These are phyloP conservation scores for Corynorhinus townsendii DNA, from an alignment of 2,113 vertebrate genomes.

Conservation along the genomic window DNA sequence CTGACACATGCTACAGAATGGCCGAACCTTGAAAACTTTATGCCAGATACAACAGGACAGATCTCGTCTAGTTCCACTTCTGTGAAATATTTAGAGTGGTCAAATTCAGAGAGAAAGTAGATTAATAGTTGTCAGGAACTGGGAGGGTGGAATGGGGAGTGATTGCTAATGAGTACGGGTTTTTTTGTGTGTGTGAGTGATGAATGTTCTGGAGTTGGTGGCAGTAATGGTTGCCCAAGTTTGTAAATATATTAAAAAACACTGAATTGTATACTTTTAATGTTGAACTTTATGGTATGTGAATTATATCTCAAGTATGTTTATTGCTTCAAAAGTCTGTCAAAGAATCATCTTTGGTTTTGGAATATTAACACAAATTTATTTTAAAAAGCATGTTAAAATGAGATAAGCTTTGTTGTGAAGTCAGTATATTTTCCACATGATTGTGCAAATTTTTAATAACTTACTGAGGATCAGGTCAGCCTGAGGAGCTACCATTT, in stretches of 20 bases:
- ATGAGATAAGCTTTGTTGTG: constrained; percentile 1
- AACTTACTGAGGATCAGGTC: background rate
- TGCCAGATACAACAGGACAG: background rate
- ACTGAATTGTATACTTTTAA: background rate
- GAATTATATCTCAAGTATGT: background rate
- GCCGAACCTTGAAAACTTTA: background rate
- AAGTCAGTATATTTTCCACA: background rate
- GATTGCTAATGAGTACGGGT: background rate
- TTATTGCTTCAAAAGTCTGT: background rate
- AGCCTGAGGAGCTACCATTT: background rate
- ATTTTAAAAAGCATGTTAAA: background rate
- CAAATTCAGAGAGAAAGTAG: background rate
- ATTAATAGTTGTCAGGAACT: background rate
- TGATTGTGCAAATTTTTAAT: constrained; percentile 14
- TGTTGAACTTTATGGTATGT: background rate
- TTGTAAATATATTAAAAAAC: background rate
- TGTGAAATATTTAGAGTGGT: background rate
- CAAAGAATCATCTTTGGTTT: constrained; percentile 17
- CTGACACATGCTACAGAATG: background rate
- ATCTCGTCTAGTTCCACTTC: background rate
- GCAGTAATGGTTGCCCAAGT: background rate
- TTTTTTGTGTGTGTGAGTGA: background rate
- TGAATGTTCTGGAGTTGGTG: background rate
- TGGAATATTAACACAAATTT: constrained; percentile 5
- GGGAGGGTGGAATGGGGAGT: too few species aligned